Percentiles rank a stretch among this genome's conserved stretches.
Conservation (phyloP, 2,888 invertebrate genomes). For the Ectemnius continuus region DNA sequence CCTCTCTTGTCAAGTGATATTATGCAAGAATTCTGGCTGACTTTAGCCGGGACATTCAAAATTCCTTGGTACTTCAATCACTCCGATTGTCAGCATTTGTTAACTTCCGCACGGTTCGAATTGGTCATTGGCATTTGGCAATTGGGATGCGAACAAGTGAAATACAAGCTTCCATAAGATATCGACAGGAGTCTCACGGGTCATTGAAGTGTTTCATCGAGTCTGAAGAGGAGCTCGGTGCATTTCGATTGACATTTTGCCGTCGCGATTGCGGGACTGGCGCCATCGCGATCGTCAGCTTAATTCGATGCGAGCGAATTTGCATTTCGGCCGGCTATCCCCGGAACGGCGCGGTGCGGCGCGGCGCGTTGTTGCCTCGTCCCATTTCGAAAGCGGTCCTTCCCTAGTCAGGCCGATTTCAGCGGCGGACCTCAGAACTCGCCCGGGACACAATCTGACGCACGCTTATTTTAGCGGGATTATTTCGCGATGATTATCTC, state of each 20-base stretch:
- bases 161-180: too few species aligned
- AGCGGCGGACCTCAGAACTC: too few species aligned
- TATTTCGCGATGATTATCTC: constrained; percentile 21
- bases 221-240: constrained; percentile 24
- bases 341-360: constrained; percentile 14
- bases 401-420: too few species aligned
- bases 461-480: constrained; percentile 25
- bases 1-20: background rate
- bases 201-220: constrained; percentile 24
- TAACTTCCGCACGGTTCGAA: too few species aligned
- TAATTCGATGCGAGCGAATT: constrained; percentile 53
- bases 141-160: too few species aligned
- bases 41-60: too few species aligned
- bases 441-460: background rate
- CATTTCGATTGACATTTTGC: constrained; percentile 40
- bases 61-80: too few species aligned
- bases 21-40: background rate
- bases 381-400: background rate
- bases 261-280: constrained; percentile 39
- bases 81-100: too few species aligned
- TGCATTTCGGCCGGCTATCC: constrained; percentile 45
- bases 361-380: too few species aligned
- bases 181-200: background rate
- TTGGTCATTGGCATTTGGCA: too few species aligned
- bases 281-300: constrained; percentile 41